Evolutionary conservation across 2,113 vertebrate genomes (phyloP).

Genomic region (Sphyrna mokarran): DNA sequence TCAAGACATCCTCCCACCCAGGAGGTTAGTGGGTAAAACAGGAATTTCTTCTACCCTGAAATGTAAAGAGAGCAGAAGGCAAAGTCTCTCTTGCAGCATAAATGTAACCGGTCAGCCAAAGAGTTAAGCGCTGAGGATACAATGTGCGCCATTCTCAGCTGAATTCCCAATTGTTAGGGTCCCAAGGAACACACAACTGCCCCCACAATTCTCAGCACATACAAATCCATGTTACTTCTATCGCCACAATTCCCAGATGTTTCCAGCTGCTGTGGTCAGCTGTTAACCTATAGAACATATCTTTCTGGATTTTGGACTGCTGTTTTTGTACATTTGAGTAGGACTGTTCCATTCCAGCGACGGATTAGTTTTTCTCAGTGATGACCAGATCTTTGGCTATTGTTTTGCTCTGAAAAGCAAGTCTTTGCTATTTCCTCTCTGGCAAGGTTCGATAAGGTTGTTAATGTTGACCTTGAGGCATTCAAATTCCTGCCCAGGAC

Average conservation of each 20-base stretch:
- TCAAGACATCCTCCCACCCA: background rate
- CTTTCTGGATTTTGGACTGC: background rate
- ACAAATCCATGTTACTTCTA: background rate
- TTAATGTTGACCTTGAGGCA: background rate
- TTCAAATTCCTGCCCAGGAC: background rate
- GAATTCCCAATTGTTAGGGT: background rate
- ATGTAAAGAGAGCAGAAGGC: background rate
- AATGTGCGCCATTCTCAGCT: background rate
- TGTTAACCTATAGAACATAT: background rate
- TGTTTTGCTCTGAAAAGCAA: background rate
- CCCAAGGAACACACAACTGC: background rate
- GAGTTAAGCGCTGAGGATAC: background rate
- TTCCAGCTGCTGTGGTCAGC: background rate
- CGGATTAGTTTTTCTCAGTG: background rate
- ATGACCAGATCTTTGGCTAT: background rate
- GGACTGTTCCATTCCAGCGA: background rate
- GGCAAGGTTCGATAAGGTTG: background rate
- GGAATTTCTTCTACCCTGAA: background rate
- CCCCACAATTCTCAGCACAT: background rate
- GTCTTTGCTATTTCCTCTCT: background rate
- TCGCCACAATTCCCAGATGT: background rate
- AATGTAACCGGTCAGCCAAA: too few relatives aligned
- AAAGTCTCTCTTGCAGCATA: background rate
- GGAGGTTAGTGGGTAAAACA: background rate
- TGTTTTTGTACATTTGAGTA: background rate